Percentiles rank a stretch among this genome's conserved stretches.
These are phyloP conservation scores for Unio delphinus DNA, from an alignment of 2,888 invertebrate genomes.

Conservation along the genomic window DNA sequence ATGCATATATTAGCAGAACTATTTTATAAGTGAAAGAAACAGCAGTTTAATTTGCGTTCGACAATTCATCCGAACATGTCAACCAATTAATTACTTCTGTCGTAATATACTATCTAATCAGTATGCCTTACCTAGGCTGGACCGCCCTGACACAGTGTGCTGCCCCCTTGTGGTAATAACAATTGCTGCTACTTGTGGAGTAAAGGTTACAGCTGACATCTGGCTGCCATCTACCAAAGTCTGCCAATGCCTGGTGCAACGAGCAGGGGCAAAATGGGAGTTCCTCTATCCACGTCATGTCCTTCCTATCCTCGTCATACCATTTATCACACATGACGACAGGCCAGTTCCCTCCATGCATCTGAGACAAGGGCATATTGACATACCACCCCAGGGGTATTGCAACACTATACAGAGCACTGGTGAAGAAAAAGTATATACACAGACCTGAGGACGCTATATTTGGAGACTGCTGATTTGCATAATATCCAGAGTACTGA, in stretches of 20 bases:
- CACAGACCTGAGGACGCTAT: not conserved
- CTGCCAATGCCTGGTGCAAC: constrained; percentile 88
- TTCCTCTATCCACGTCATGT: constrained; percentile 81
- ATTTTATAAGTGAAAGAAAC: too few relatives aligned
- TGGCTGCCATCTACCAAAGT: constrained; percentile 93
- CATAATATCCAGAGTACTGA: not conserved
- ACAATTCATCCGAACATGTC: too few relatives aligned
- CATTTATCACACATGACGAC: constrained; percentile 89
- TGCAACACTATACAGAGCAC: constrained; percentile 44
- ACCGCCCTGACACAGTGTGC: constrained; percentile 94
- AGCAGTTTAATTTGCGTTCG: too few relatives aligned
- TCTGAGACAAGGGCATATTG: constrained; percentile 31
- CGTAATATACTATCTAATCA: too few relatives aligned
- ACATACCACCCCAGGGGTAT: constrained; percentile 63
- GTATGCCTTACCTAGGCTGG: constrained; percentile 79
- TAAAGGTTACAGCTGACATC: constrained; percentile 74
- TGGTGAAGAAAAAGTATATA: constrained; percentile 13
- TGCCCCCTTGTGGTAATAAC: constrained; percentile 88
- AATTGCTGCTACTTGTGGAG: constrained; percentile 72
- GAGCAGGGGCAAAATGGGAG: constrained; percentile 85
- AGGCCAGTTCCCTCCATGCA: constrained; percentile 85
- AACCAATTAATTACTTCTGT: too few relatives aligned
- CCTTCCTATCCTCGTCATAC: constrained; percentile 91
- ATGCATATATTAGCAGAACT: too few relatives aligned
- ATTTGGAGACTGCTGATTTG: not conserved